A percentile compares a stretch with the other conserved stretches of the same genome.
phyloP scores from a whole-genome alignment of 1,140 invertebrate species.

The Hypsibius dujardini region DNA sequence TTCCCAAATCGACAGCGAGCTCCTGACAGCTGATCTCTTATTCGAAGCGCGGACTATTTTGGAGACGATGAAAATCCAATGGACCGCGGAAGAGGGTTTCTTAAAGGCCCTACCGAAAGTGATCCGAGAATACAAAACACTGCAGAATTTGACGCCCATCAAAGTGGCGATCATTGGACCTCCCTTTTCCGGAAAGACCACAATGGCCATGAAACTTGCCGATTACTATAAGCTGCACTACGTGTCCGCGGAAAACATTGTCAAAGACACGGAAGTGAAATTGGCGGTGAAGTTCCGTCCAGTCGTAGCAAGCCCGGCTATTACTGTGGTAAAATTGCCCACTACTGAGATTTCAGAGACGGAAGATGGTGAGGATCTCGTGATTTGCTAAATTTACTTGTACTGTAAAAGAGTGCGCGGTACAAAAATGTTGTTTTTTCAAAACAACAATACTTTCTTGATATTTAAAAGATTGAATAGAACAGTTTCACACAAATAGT shows the following conservation, averaged over 20 bases:
- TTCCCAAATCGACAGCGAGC: conserved; percentile 34
- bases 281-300: conserved; percentile 30
- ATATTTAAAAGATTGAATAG: no score
- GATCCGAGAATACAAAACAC: conserved; percentile 45
- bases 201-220: conserved; percentile 42
- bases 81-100: conserved; percentile 43
- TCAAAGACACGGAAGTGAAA: conserved; percentile 28
- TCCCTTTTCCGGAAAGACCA: conserved; percentile 48
- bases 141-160: conserved; percentile 43
- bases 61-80: conserved; percentile 44
- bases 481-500: no score
- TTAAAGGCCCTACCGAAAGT: conserved; percentile 41
- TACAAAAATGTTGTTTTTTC: no score
- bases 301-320: conserved; percentile 15
- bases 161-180: conserved; percentile 51
- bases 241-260: conserved; percentile 33
- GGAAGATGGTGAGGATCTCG: conserved; percentile 14
- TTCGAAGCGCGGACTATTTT: conserved; percentile 46
- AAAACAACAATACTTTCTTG: no score
- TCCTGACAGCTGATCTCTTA: conserved; percentile 33
- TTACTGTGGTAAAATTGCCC: conserved; percentile 3
- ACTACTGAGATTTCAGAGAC: not conserved
- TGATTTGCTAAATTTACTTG: no score
- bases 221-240: conserved; percentile 38
- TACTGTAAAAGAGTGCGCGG: no score